phyloP scores from a whole-genome alignment of 2,888 invertebrate genomes.

The Hyposoter didymator region DNA sequence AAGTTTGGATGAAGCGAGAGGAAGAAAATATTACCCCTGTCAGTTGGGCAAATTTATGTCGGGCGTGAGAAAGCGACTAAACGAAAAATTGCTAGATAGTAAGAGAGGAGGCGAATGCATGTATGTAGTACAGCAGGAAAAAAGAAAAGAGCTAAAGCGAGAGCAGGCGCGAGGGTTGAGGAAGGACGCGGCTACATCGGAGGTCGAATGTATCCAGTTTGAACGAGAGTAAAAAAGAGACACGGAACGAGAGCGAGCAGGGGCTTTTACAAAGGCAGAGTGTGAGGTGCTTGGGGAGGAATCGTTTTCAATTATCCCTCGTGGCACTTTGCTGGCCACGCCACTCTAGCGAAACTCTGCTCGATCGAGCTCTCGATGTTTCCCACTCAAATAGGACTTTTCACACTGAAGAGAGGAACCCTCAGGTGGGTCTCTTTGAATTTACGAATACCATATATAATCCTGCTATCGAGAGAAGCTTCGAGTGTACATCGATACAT shows the following conservation, averaged over 20 bases:
- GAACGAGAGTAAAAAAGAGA: slow-evolving; percentile 32
- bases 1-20: slow-evolving; percentile 49
- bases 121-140: neutral
- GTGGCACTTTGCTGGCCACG: slow-evolving; percentile 70
- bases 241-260: slow-evolving; percentile 2
- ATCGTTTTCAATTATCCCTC: slow-evolving; percentile 72
- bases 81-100: slow-evolving; percentile 60
- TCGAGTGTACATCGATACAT: neutral
- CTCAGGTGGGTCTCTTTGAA: slow-evolving; percentile 38
- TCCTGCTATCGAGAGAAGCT: neutral
- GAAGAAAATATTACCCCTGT: slow-evolving; percentile 68
- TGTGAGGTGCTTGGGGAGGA: slow-evolving; percentile 50
- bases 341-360: slow-evolving; percentile 62
- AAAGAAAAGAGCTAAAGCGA: slow-evolving; percentile 7
- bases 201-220: slow-evolving; percentile 49
- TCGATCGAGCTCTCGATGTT: slow-evolving; percentile 55
- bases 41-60: slow-evolving; percentile 68
- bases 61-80: slow-evolving; percentile 57
- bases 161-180: slow-evolving; percentile 32
- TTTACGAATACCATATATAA: slow-evolving; percentile 26
- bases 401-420: slow-evolving; percentile 34
- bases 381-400: slow-evolving; percentile 29
- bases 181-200: slow-evolving; percentile 44
- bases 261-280: neutral
- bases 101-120: slow-evolving; percentile 18